Percentiles rank a stretch among this genome's conserved stretches.
Evolutionary conservation across 2,113 vertebrate species (phyloP).

Genomic region (Himantopus leucocephalus): DNA sequence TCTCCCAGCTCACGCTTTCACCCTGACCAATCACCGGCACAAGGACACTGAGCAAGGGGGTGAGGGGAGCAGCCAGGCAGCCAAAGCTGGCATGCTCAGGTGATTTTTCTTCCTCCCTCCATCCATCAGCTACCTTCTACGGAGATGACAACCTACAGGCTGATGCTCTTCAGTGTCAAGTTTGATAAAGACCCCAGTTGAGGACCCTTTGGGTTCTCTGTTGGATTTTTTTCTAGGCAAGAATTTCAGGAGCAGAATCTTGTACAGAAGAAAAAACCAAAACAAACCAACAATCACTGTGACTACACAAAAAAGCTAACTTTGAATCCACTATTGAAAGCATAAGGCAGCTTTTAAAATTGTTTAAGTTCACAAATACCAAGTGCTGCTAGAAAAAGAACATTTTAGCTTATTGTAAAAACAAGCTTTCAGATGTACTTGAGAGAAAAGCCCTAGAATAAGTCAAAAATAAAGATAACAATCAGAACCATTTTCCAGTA

Average conservation of each 20-base stretch:
- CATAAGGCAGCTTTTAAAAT: conserved; percentile 18
- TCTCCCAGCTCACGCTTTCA: neutral
- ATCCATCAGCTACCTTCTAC: neutral
- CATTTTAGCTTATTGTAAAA: conserved; percentile 28
- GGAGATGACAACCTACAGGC: neutral
- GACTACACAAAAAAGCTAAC: neutral
- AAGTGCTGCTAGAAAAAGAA: conserved; percentile 9
- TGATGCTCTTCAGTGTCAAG: neutral
- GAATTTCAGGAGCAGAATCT: neutral
- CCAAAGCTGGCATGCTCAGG: neutral
- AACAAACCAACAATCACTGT: neutral
- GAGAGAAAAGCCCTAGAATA: conserved; percentile 28
- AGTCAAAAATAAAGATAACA: conserved; percentile 37
- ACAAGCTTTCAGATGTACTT: neutral
- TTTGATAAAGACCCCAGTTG: neutral
- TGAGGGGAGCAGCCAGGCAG: neutral
- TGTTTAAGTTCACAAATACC: conserved; percentile 30
- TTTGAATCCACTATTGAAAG: conserved; percentile 22
- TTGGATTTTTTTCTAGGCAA: neutral
- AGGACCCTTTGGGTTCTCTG: neutral
- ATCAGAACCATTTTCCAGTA: conserved; percentile 16
- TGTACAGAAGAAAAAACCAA: neutral
- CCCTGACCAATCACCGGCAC: neutral
- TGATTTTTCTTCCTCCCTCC: neutral
- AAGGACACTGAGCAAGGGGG: neutral